phyloP scores from a whole-genome alignment of 1,140 invertebrate species.

The Hylaeus volcanicus region DNA sequence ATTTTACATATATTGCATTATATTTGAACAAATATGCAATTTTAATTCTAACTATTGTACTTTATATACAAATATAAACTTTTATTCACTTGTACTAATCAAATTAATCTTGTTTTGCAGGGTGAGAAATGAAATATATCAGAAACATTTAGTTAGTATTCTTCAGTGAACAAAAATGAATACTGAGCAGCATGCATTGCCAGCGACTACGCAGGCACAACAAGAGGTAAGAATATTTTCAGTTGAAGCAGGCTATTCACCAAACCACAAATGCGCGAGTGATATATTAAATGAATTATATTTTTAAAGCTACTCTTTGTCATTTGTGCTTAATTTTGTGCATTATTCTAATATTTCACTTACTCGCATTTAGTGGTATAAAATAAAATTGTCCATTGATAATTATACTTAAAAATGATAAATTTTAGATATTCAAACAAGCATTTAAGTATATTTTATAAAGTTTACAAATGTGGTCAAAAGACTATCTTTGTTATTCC shows the following conservation, averaged over 20 bases:
- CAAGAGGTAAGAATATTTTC: constrained; percentile 76
- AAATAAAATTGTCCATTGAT: constrained; percentile 1
- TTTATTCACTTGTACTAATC: background rate
- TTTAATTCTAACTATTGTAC: background rate
- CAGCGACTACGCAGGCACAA: constrained; percentile 79
- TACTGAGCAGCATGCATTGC: constrained; percentile 80
- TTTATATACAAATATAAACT: background rate
- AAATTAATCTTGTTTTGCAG: constrained; percentile 65
- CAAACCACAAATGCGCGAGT: constrained; percentile 73
- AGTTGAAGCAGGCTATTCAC: constrained; percentile 64
- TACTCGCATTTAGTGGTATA: background rate
- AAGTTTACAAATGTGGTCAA: background rate
- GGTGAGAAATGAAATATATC: constrained; percentile 71
- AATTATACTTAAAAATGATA: background rate
- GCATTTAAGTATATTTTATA: background rate
- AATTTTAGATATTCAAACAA: background rate
- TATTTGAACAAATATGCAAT: too few species aligned
- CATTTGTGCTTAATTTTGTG: constrained; percentile 3
- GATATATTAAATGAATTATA: constrained; percentile 15
- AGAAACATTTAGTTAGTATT: constrained; percentile 68
- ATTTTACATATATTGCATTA: too few species aligned
- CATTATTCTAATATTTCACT: background rate
- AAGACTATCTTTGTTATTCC: background rate
- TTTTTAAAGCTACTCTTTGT: background rate
- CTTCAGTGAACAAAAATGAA: constrained; percentile 79